These are phyloP conservation scores for Drosophila lacertosa DNA, from an alignment of 1,140 invertebrate genomes.

Conservation along the genomic window DNA sequence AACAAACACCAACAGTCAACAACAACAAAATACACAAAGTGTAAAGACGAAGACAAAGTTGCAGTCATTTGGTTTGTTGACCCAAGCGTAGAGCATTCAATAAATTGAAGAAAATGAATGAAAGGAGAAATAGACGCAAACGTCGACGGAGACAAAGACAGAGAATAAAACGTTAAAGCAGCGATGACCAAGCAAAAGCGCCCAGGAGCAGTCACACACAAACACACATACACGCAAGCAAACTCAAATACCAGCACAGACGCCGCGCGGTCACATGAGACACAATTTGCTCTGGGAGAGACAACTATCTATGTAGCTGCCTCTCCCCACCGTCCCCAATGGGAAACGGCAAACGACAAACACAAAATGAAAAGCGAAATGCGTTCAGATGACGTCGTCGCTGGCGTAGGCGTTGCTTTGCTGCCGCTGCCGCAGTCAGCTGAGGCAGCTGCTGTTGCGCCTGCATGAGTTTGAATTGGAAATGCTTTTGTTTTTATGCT, in stretches of 20 bases:
- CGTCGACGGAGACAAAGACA: conserved; percentile 7
- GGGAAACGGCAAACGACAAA: conserved; percentile 21
- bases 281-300: conserved; percentile 38
- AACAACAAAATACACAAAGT: conserved; percentile 2
- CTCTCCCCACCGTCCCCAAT: background rate
- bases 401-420: conserved; percentile 24
- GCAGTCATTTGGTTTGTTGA: conserved; percentile 70
- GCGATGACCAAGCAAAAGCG: conserved; percentile 42
- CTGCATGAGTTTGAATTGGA: conserved; percentile 56
- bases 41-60: conserved; percentile 12
- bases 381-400: conserved; percentile 59
- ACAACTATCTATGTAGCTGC: conserved; percentile 49
- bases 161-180: conserved; percentile 19
- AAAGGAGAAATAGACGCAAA: conserved; percentile 42
- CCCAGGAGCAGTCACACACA: conserved; percentile 29
- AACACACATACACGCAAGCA: conserved; percentile 8
- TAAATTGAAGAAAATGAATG: conserved; percentile 59
- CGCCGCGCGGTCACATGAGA: conserved; percentile 46
- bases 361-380: conserved; percentile 73
- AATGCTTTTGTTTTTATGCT: conserved; percentile 52
- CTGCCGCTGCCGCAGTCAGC: conserved; percentile 1
- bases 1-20: conserved; percentile 11
- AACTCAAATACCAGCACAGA: conserved; percentile 1
- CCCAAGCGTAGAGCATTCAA: conserved; percentile 59
- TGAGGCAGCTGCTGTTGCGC: conserved; percentile 39